These are phyloP conservation scores for Sebastes matsubarae DNA, from an alignment of 2,797 vertebrate genomes.

Conservation along the genomic window DNA sequence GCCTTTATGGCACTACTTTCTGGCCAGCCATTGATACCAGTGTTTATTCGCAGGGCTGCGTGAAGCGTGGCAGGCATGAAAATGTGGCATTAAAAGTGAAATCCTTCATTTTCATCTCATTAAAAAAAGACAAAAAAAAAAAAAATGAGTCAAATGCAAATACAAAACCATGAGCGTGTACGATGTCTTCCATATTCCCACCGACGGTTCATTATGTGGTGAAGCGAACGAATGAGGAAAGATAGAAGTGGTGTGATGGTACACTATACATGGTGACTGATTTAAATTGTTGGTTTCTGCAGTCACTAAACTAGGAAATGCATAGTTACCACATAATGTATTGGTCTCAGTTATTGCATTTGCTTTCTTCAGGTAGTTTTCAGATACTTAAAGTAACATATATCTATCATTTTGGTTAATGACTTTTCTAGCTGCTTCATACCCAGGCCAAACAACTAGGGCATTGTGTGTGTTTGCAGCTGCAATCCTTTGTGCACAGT, in stretches of 20 bases:
- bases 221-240: slow-evolving; percentile 39
- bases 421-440: slow-evolving; percentile 12
- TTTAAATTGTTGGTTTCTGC: slow-evolving; percentile 49
- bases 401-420: not conserved
- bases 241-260: slow-evolving; percentile 20
- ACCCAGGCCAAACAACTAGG: slow-evolving; percentile 15
- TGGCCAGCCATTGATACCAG: slow-evolving; percentile 83
- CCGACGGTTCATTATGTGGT: slow-evolving; percentile 54
- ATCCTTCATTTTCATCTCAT: slow-evolving; percentile 90
- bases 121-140: slow-evolving; percentile 67
- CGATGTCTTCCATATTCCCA: slow-evolving; percentile 41
- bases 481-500: slow-evolving; percentile 37
- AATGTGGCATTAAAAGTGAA: slow-evolving; percentile 85
- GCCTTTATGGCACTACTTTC: slow-evolving; percentile 82
- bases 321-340: slow-evolving; percentile 2
- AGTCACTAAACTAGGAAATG: slow-evolving; percentile 26
- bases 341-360: not conserved
- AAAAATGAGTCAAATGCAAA: slow-evolving; percentile 80
- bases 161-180: slow-evolving; percentile 62
- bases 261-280: slow-evolving; percentile 7
- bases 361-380: not conserved
- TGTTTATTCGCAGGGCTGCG: slow-evolving; percentile 86
- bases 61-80: slow-evolving; percentile 83
- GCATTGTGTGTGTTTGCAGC: slow-evolving; percentile 45
- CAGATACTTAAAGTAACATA: not conserved